Conservation (phyloP, 2,797 vertebrate genomes). For the Dromococcyx pavoninus region DNA sequence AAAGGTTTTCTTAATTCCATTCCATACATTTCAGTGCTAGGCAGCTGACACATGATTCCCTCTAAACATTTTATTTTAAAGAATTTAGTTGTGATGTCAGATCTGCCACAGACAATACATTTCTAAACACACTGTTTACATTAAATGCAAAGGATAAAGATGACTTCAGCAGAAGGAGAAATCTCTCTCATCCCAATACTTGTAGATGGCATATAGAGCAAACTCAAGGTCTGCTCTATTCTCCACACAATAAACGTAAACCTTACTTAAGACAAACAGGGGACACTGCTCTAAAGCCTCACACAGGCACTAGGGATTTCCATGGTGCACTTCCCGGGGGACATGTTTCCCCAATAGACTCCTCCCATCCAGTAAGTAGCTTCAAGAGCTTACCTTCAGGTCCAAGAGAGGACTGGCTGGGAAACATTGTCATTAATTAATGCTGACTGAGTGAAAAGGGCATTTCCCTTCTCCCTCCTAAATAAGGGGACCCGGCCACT, state of each 20-base stretch:
- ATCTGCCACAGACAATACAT: slow-evolving; percentile 35
- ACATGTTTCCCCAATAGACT: not conserved
- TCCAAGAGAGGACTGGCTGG: not conserved
- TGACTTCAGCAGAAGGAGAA: not conserved
- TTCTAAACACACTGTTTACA: slow-evolving; percentile 32
- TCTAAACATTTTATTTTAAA: slow-evolving; percentile 40
- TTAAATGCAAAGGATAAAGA: slow-evolving; percentile 8
- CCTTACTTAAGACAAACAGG: not conserved
- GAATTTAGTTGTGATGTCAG: slow-evolving; percentile 44
- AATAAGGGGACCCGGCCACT: not conserved
- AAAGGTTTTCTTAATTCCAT: slow-evolving; percentile 66
- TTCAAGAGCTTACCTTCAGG: not conserved
- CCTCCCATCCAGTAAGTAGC: not conserved
- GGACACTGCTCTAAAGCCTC: not conserved
- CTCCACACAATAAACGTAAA: not conserved
- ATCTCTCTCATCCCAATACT: not conserved
- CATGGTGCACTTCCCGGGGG: not conserved
- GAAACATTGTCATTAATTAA: not conserved
- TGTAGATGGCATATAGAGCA: not conserved
- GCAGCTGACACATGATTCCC: slow-evolving; percentile 46
- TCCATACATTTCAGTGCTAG: slow-evolving; percentile 58
- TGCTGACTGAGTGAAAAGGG: not conserved
- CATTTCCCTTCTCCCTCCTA: not conserved
- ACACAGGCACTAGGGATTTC: not conserved
- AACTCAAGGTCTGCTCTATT: not conserved